Base-by-base conservation (phyloP, 2,113 vertebrate genomes). In the Spea multiplicata region DNA sequence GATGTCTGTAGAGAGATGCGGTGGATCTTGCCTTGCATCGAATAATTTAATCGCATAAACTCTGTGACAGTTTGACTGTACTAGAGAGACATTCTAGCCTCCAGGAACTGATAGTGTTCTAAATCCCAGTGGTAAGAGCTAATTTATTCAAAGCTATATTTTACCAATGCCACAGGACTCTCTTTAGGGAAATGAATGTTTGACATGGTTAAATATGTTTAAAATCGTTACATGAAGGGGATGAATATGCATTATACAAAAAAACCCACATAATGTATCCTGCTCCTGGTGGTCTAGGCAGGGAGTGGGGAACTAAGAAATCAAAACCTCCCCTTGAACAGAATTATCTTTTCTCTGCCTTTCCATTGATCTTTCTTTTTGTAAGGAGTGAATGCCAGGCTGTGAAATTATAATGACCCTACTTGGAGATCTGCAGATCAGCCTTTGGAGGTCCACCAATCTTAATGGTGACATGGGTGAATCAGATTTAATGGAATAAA, bases 171-270 rank as follows among this genome's bases (percentile, higher is more conserved):
- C 75, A 76, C 75, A 49, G 45, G 75, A 76, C 3, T 49, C 8
- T 69, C 66, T 75, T 61, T 8, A 57, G 75, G 66, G 75, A 76
- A 59, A 76, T 44, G 45, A 59, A 48, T 69, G 66, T 76, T 76
- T 70, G 53, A 76, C 66, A 45, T 61, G 66, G 66, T 61, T 68
- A 76, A 76, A 70, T 70, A 68, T 9, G 30, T 16, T 6, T 64
- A 8, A 64, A 61, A 52, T 52, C 6, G 50, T 10, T 52, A 52
- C 50, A 52, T 10, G 9, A 10, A 52, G 50, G 6, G 9, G n/a
- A 14, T 64, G n/a, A 64, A 64, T 7, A 14, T 64, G 61, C 4
- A 16, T 64, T 59, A 9, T 59, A 59, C 30, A 30, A 30, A 30
- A 30, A 30, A 30, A 30, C 1, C 1, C 30, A 30, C 2, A 30